Conservation (phyloP, 2,797 vertebrate species). For the Microctenopoma steveboyesi region DNA sequence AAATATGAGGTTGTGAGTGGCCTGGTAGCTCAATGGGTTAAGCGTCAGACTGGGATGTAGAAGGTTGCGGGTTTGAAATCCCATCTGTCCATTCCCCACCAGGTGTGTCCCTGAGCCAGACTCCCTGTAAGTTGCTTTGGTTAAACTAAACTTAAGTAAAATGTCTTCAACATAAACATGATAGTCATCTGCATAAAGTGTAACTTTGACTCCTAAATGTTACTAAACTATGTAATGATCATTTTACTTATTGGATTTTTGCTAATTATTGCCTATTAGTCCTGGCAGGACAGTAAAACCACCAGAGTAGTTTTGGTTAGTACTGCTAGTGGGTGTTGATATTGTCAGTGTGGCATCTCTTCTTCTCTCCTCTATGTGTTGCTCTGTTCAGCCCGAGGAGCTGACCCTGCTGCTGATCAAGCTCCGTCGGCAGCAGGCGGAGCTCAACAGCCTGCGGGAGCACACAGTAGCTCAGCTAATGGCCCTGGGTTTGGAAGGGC, state of each 20-base stretch:
- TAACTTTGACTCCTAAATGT: neutral
- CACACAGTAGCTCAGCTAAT: constrained; percentile 94
- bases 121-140: too few species aligned
- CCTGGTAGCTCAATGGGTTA: too few species aligned
- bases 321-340: constrained; percentile 3
- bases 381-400: constrained; percentile 92
- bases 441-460: constrained; percentile 94
- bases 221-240: too few species aligned
- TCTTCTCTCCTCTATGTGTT: constrained; percentile 49
- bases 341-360: constrained; percentile 28
- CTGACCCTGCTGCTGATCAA: constrained; percentile 98
- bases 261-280: neutral
- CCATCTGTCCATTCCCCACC: too few species aligned
- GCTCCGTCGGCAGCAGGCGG: constrained; percentile 97
- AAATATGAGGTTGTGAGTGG: neutral
- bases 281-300: neutral
- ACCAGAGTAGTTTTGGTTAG: neutral
- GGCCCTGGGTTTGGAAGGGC: constrained; percentile 92
- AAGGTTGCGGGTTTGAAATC: too few species aligned
- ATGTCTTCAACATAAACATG: neutral
- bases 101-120: too few species aligned
- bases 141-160: too few species aligned
- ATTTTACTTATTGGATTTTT: neutral
- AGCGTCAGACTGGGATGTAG: too few species aligned
- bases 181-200: constrained; percentile 1